These are phyloP conservation scores for Leucania comma DNA, from an alignment of 2,888 invertebrate species.

Conservation along the genomic window DNA sequence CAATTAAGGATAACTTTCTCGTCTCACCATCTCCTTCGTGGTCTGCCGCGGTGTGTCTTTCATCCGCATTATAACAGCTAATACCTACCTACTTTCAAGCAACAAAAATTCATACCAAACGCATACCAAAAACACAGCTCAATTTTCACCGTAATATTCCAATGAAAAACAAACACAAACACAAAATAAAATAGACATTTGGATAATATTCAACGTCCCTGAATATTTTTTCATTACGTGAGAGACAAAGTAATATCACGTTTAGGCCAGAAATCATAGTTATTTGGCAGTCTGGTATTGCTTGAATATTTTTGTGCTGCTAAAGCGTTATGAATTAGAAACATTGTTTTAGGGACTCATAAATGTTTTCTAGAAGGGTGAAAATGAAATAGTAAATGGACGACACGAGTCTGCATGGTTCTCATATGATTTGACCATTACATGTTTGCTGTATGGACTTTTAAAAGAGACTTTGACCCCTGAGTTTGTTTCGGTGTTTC, in stretches of 20 bases:
- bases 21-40: too few relatives aligned
- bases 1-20: too few relatives aligned
- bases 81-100: background rate
- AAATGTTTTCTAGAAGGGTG: slow-evolving; percentile 9
- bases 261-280: slow-evolving; percentile 57
- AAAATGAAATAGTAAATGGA: slow-evolving; percentile 19
- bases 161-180: slow-evolving; percentile 27
- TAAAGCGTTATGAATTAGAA: slow-evolving; percentile 48
- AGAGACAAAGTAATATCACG: slow-evolving; percentile 57
- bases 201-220: slow-evolving; percentile 45
- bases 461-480: too few relatives aligned
- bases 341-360: slow-evolving; percentile 15
- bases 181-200: slow-evolving; percentile 49
- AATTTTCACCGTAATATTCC: slow-evolving; percentile 2
- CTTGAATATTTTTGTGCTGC: slow-evolving; percentile 41
- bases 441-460: too few relatives aligned
- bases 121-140: slow-evolving; percentile 1
- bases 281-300: slow-evolving; percentile 35
- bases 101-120: background rate
- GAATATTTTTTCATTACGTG: slow-evolving; percentile 49
- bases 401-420: too few relatives aligned
- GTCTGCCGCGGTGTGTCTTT: too few relatives aligned
- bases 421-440: too few relatives aligned
- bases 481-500: too few relatives aligned
- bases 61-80: background rate